phyloP scores from a whole-genome alignment of 2,113 vertebrate genomes.

The Sceloporus undulatus region DNA sequence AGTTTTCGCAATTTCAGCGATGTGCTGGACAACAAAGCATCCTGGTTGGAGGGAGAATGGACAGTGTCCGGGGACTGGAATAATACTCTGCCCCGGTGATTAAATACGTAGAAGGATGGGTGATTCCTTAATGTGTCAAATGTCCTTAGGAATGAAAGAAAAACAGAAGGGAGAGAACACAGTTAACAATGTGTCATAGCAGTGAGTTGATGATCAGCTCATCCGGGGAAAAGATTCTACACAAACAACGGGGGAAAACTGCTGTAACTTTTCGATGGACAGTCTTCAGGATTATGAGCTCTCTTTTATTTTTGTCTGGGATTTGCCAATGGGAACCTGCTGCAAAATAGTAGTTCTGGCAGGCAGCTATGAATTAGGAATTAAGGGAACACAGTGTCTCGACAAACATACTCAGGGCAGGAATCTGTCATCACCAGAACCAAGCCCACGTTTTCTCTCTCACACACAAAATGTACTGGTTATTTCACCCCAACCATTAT shows the following conservation, averaged over 20 bases:
- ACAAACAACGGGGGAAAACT: neutral
- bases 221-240: constrained; percentile 18
- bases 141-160: constrained; percentile 80
- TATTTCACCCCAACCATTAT: too few relatives aligned
- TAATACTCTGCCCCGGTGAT: constrained; percentile 93
- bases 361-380: too few relatives aligned
- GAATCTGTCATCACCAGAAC: too few relatives aligned
- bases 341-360: too few relatives aligned
- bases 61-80: constrained; percentile 87
- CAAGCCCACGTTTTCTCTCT: too few relatives aligned
- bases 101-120: constrained; percentile 98
- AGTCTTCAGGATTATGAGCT: too few relatives aligned
- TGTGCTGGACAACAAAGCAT: constrained; percentile 87
- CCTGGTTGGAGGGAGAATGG: constrained; percentile 84
- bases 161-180: constrained; percentile 39
- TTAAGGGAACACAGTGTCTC: too few relatives aligned
- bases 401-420: too few relatives aligned
- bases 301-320: too few relatives aligned
- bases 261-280: too few relatives aligned
- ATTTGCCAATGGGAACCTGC: too few relatives aligned
- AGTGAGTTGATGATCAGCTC: constrained; percentile 26
- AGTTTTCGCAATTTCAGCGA: constrained; percentile 93
- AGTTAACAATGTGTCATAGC: constrained; percentile 45
- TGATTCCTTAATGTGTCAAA: constrained; percentile 98
- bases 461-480: too few relatives aligned